Evolutionary conservation across 2,888 invertebrate genomes (phyloP).

Genomic region (Aproaerema taeniolella): DNA sequence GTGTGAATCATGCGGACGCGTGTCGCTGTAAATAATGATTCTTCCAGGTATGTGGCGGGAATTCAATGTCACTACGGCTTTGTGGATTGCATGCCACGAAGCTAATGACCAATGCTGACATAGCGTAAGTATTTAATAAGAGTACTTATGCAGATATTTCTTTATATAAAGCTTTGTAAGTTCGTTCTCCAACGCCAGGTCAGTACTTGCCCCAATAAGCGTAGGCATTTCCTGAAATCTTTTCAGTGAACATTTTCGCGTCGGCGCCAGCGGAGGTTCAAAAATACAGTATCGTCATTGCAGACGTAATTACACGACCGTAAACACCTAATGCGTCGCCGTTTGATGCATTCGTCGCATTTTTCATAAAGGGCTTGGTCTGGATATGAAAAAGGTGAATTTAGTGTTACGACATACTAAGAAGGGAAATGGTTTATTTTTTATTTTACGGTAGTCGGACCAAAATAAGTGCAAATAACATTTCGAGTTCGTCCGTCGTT

Average conservation of each 20-base stretch:
- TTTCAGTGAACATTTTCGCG: constrained; percentile 8
- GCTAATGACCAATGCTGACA: too few species aligned
- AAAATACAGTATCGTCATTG: constrained; percentile 4
- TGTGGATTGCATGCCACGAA: too few species aligned
- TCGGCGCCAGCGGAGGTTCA: constrained; percentile 11
- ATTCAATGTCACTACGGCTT: constrained; percentile 25
- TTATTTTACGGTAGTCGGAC: constrained; percentile 29
- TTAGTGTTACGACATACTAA: constrained; percentile 34
- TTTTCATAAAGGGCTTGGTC: constrained; percentile 2
- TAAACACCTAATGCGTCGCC: neutral
- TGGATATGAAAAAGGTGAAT: neutral
- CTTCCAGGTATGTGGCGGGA: constrained; percentile 40
- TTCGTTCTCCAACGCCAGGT: too few species aligned
- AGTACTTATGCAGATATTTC: too few species aligned
- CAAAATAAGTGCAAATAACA: constrained; percentile 12
- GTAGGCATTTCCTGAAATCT: constrained; percentile 7
- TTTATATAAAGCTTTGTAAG: too few species aligned
- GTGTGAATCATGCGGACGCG: constrained; percentile 42
- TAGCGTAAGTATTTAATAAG: too few species aligned
- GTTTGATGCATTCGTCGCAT: constrained; percentile 4
- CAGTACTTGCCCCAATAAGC: too few species aligned
- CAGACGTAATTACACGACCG: constrained; percentile 2
- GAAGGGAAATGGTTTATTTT: constrained; percentile 39
- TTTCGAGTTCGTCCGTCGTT: constrained; percentile 21
- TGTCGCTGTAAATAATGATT: constrained; percentile 38